Conservation (phyloP, 2,113 vertebrate genomes). For the Actinemys pallida region DNA sequence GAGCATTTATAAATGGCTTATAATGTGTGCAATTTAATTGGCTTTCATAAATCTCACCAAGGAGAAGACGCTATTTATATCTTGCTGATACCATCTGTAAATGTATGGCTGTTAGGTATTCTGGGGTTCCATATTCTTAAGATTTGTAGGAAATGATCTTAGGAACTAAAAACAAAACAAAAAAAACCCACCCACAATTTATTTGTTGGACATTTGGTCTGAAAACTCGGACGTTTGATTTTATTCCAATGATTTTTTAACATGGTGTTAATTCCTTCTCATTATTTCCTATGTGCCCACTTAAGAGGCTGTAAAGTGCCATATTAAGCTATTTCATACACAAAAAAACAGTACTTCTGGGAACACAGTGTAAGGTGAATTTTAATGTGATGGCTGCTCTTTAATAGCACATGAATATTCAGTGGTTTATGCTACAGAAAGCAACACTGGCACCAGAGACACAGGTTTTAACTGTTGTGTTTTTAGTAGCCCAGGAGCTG, state of each 20-base stretch:
- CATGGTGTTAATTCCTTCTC: conserved; percentile 27
- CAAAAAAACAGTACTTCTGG: conserved; percentile 23
- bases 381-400: not conserved
- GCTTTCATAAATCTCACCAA: conserved; percentile 55
- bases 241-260: conserved; percentile 45
- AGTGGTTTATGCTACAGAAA: not conserved
- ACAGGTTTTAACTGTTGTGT: not conserved
- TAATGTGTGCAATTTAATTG: conserved; percentile 42
- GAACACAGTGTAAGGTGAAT: not conserved
- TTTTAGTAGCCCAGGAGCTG: not conserved
- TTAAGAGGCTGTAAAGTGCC: conserved; percentile 51
- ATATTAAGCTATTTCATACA: conserved; percentile 7
- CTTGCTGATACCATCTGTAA: conserved; percentile 52
- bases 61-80: conserved; percentile 49
- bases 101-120: conserved; percentile 31
- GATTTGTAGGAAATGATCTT: conserved; percentile 45
- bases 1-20: conserved; percentile 56
- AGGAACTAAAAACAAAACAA: conserved; percentile 33
- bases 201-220: conserved; percentile 44
- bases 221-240: conserved; percentile 23
- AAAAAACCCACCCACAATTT: not conserved
- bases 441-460: not conserved
- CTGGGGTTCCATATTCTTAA: conserved; percentile 17
- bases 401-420: not conserved
- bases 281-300: conserved; percentile 1